These are phyloP conservation scores for Orthosia incerta DNA, from an alignment of 2,888 invertebrate genomes.

Conservation along the genomic window DNA sequence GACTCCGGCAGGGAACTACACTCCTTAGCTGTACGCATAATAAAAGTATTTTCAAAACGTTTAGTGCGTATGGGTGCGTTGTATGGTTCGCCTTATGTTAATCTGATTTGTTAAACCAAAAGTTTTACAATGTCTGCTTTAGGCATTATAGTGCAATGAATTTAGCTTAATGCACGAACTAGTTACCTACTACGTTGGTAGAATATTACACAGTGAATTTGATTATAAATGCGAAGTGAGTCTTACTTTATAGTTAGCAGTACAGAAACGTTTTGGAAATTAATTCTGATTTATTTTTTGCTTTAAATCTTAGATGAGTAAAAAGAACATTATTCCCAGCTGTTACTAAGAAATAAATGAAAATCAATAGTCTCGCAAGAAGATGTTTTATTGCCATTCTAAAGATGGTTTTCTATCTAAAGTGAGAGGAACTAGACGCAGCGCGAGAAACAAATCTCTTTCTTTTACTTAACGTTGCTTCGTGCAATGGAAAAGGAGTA, in stretches of 20 bases:
- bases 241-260: conserved; percentile 13
- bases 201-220: conserved; percentile 28
- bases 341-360: background rate
- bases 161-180: conserved; percentile 10
- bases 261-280: conserved; percentile 33
- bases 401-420: too few relatives aligned
- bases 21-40: too few relatives aligned
- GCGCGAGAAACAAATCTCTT: too few relatives aligned
- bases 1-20: too few relatives aligned
- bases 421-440: too few relatives aligned
- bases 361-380: background rate
- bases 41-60: too few relatives aligned
- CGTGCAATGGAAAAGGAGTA: too few relatives aligned
- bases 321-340: background rate
- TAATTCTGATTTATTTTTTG: conserved; percentile 36
- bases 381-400: too few relatives aligned
- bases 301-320: background rate
- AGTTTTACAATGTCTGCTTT: background rate
- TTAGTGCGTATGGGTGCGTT: too few relatives aligned
- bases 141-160: conserved; percentile 10
- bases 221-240: conserved; percentile 30
- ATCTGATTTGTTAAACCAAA: background rate
- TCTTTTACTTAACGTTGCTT: too few relatives aligned
- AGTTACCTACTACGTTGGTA: conserved; percentile 24
- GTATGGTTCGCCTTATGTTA: background rate